Conservation (phyloP, 2,113 vertebrate genomes). For the Proteles cristata region DNA sequence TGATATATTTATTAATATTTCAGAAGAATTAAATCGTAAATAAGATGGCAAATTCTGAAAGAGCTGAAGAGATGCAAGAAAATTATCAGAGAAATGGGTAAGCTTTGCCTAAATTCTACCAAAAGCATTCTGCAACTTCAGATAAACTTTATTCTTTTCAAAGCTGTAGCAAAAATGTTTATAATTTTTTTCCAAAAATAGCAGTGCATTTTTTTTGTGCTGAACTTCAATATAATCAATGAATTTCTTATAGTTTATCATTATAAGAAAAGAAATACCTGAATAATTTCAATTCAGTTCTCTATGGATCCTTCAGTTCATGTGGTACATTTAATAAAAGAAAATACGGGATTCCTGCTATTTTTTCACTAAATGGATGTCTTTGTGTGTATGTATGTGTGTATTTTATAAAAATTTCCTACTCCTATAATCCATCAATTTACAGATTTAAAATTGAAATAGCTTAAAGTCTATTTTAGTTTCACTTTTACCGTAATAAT, state of each 20-base stretch:
- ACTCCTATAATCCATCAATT: background rate
- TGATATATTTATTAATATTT: constrained; percentile 25
- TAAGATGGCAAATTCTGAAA: constrained; percentile 20
- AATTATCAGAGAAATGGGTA: constrained; percentile 60
- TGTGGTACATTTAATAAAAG: background rate
- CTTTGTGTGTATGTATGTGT: background rate
- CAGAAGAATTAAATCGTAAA: constrained; percentile 58
- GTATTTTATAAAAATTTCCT: background rate
- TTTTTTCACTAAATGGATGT: background rate
- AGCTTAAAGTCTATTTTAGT: constrained; percentile 27
- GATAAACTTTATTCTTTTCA: background rate
- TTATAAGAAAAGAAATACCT: background rate
- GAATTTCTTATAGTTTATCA: background rate
- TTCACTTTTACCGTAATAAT: background rate
- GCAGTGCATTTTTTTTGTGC: background rate
- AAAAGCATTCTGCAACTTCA: constrained; percentile 10
- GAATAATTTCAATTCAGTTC: constrained; percentile 7
- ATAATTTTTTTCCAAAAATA: constrained; percentile 21
- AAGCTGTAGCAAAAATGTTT: background rate
- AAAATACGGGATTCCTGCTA: constrained; percentile 1
- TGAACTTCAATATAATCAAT: background rate
- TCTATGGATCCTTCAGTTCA: background rate
- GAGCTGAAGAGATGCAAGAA: constrained; percentile 45
- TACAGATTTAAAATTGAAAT: constrained; percentile 6
- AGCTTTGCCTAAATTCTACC: constrained; percentile 8